phyloP scores from a whole-genome alignment of 2,113 vertebrate genomes.

The Aleadryas rufinucha region DNA sequence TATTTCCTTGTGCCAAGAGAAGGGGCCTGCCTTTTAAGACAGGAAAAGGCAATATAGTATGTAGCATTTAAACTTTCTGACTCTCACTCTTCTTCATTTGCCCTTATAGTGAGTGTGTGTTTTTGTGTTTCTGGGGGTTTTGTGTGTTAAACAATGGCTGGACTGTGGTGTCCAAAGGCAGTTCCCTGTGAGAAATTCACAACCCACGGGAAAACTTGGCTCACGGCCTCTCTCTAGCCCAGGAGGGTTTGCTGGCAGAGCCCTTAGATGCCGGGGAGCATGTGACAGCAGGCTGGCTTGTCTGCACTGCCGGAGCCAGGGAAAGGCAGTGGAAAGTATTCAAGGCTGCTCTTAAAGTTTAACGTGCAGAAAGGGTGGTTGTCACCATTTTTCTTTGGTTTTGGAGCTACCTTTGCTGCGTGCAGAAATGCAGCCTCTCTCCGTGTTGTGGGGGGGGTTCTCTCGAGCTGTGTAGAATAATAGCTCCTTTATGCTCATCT shows the following conservation, averaged over 20 bases:
- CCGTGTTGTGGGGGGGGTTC: rapidly evolving
- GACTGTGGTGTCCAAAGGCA: not conserved
- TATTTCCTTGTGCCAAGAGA: not conserved
- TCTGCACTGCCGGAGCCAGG: not conserved
- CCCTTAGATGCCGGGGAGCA: not conserved
- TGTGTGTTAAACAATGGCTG: not conserved
- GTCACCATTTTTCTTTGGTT: not conserved
- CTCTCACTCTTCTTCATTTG: not conserved
- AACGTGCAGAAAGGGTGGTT: not conserved
- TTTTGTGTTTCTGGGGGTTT: not conserved
- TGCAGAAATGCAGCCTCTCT: not conserved
- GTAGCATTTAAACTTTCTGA: not conserved
- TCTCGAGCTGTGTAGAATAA: not conserved
- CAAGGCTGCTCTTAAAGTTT: not conserved
- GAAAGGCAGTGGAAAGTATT: not conserved
- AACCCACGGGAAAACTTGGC: not conserved
- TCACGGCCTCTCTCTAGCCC: not conserved
- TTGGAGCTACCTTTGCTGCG: not conserved
- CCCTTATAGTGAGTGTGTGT: not conserved
- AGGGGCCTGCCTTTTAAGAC: not conserved
- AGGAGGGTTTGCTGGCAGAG: conserved; percentile 22
- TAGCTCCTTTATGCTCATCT: not conserved
- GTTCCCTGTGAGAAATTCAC: conserved; percentile 28
- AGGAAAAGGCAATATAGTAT: not conserved
- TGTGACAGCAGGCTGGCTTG: not conserved